Base-by-base conservation (phyloP, 2,888 invertebrate species). In the Galerucella nymphaeae region DNA sequence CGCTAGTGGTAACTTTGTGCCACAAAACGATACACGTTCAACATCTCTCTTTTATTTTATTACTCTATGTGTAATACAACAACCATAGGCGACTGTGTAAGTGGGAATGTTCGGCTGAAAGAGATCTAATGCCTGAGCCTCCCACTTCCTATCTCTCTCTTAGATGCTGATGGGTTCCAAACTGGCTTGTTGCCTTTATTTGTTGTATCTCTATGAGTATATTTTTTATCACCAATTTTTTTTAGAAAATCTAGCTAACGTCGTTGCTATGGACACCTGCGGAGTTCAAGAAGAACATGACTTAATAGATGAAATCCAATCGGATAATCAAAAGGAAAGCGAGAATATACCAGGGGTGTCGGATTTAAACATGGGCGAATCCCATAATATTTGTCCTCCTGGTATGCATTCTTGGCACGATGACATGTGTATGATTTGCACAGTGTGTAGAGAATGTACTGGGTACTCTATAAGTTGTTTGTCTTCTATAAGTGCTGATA, bases 381-480 rank as follows among this genome's bases (percentile, higher is more conserved):
- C 72, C 66, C 82, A 83, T 59, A 85, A 85, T 53, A 85, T 87
- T 83, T 95, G 94, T 82, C 88, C 90, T 1, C 88, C 90, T 6
- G 93, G 92, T 20, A 90, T 90, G 78, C 96, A 96, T 86, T 90
- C 91, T 11, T 96, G 95, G 94, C 89, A 90, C 73, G 91, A 92
- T 73, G 94, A 94, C 79, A 90, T 93, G 83, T 96, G 96, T 83
- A 94, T 96, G 90, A 91, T 97, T 58, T 98, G 98, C 86, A 93
- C 94, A 1, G 90, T 95, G 70, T 98, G 98, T 84, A 91, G 94
- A 10, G 95, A 97, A 84, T 98, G 98, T 84, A 98, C 98, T 0
- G 98, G 97, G 2, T 97, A 96, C 85, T 95, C 95, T 64, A 92
- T 92, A 77, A 92, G 92, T 64, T 97, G 97, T 85, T 88, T 94